Conservation (phyloP, 2,113 vertebrate species). For the Gambusia holbrooki region DNA sequence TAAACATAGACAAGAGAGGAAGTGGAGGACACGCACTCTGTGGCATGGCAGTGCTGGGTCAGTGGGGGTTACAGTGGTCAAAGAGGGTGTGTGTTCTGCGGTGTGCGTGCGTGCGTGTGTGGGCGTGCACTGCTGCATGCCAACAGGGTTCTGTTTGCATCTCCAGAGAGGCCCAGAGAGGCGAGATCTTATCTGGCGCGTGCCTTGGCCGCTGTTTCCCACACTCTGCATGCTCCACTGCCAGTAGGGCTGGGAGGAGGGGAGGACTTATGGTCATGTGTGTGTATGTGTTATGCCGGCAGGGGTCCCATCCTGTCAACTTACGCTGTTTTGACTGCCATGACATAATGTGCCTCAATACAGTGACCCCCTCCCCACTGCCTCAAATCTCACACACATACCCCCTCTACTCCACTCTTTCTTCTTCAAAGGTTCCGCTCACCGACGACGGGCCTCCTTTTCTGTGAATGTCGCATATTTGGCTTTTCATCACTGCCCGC, state of each 20-base stretch:
- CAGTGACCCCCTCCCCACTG: constrained; percentile 65
- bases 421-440: constrained; percentile 74
- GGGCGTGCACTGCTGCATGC: constrained; percentile 54
- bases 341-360: constrained; percentile 85
- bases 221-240: constrained; percentile 83
- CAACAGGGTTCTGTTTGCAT: constrained; percentile 84
- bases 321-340: constrained; percentile 85
- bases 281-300: constrained; percentile 51
- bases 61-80: constrained; percentile 37
- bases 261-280: constrained; percentile 63
- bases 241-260: constrained; percentile 70
- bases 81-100: constrained; percentile 39
- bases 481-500: constrained; percentile 71
- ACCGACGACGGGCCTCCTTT: constrained; percentile 74
- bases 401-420: constrained; percentile 43
- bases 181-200: constrained; percentile 85
- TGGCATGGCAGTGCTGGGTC: constrained; percentile 51
- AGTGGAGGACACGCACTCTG: constrained; percentile 60
- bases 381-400: constrained; percentile 15
- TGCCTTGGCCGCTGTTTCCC: constrained; percentile 87
- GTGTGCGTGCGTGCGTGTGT: constrained; percentile 11
- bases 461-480: constrained; percentile 73
- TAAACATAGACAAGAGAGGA: constrained; percentile 57
- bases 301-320: constrained; percentile 79
- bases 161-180: constrained; percentile 78